Conservation (phyloP, 2,888 invertebrate species). For the Pecten maximus region DNA sequence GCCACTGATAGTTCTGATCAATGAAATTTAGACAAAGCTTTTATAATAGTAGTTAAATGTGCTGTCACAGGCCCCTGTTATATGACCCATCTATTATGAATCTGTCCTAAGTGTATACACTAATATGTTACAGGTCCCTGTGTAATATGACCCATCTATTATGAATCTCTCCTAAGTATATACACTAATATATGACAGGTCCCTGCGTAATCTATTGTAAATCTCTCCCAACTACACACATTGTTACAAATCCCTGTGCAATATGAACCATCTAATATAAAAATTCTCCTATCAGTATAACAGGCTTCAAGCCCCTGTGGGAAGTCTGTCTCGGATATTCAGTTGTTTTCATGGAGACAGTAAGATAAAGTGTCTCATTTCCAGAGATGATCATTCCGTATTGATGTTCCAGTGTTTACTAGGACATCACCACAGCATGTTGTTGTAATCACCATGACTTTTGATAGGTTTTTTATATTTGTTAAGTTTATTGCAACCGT, state of each 20-base stretch:
- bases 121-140: not conserved
- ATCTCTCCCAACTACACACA: too few relatives aligned
- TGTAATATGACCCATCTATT: not conserved
- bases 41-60: not conserved
- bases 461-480: slow-evolving; percentile 30
- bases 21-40: not conserved
- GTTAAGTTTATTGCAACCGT: not conserved
- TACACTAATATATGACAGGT: not conserved
- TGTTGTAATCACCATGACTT: not conserved
- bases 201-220: not conserved
- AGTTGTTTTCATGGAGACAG: not conserved
- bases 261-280: not conserved
- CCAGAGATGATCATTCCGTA: not conserved
- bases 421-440: not conserved
- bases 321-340: too few relatives aligned
- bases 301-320: not conserved
- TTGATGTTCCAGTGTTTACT: not conserved
- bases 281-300: not conserved
- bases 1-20: too few relatives aligned
- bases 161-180: too few relatives aligned
- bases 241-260: not conserved
- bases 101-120: not conserved
- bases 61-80: not conserved
- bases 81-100: not conserved
- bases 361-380: not conserved